Evolutionary conservation across 2,113 vertebrate species (phyloP).

Genomic region (Centropus unirufus): DNA sequence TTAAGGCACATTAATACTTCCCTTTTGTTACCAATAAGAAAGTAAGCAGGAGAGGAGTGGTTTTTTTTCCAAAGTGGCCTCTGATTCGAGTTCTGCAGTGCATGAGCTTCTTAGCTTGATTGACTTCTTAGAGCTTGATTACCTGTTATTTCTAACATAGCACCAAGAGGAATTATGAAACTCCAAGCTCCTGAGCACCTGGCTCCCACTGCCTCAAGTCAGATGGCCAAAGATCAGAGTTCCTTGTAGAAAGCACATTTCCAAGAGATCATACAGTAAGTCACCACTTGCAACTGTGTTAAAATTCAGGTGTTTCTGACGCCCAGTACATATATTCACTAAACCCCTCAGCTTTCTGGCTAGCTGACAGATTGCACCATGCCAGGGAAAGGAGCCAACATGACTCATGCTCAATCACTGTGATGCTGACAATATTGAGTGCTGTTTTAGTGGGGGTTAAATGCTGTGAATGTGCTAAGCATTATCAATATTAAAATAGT

Average conservation of each 20-base stretch:
- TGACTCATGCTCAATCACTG: constrained; percentile 41
- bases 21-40: neutral
- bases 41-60: neutral
- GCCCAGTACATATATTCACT: neutral
- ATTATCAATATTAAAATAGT: constrained; percentile 61
- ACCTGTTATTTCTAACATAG: neutral
- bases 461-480: constrained; percentile 9
- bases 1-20: neutral
- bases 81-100: neutral
- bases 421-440: neutral
- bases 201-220: neutral
- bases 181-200: neutral
- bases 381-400: constrained; percentile 56
- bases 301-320: constrained; percentile 30
- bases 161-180: neutral
- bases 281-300: neutral
- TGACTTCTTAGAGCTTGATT: too few relatives aligned
- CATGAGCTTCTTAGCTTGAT: neutral
- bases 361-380: constrained; percentile 22
- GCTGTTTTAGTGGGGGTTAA: constrained; percentile 13
- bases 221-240: neutral
- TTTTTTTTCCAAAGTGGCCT: neutral
- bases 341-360: constrained; percentile 16
- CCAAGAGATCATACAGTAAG: neutral
- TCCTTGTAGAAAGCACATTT: neutral